These are phyloP conservation scores for Atherinosoma microstoma DNA, from an alignment of 2,797 vertebrate species.

Conservation along the genomic window DNA sequence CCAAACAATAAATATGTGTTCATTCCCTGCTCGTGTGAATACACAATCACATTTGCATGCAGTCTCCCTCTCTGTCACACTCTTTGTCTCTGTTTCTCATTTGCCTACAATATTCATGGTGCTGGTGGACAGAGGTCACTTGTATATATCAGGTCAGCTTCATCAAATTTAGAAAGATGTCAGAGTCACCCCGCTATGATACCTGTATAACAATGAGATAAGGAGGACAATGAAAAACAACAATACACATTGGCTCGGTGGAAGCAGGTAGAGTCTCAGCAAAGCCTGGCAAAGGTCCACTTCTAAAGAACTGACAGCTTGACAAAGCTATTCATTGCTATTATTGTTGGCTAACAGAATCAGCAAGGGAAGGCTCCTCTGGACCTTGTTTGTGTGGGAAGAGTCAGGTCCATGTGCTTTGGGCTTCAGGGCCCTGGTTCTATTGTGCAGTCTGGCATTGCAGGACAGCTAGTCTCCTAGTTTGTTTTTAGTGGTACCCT, in stretches of 20 bases:
- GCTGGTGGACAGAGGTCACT: slow-evolving; percentile 57
- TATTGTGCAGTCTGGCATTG: slow-evolving; percentile 60
- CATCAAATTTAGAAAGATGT: slow-evolving; percentile 65
- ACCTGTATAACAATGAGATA: slow-evolving; percentile 64
- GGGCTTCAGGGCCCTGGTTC: slow-evolving; percentile 45
- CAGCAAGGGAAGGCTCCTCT: slow-evolving; percentile 43
- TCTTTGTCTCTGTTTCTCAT: slow-evolving; percentile 30
- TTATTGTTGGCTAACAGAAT: slow-evolving; percentile 59
- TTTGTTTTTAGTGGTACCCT: slow-evolving; percentile 23
- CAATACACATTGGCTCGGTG: slow-evolving; percentile 51
- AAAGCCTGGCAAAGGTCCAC: slow-evolving; percentile 65
- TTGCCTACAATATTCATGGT: slow-evolving; percentile 45
- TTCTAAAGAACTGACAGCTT: slow-evolving; percentile 66
- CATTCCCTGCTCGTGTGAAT: slow-evolving; percentile 1
- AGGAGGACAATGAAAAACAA: slow-evolving; percentile 66
- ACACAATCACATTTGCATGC: slow-evolving; percentile 34
- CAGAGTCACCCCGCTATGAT: slow-evolving; percentile 37
- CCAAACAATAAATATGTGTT: slow-evolving; percentile 19
- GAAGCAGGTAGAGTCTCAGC: slow-evolving; percentile 56
- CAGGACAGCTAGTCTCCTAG: slow-evolving; percentile 8
- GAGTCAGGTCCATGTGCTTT: slow-evolving; percentile 47
- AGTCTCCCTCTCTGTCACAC: slow-evolving; percentile 2
- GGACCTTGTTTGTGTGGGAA: slow-evolving; percentile 50
- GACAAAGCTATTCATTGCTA: slow-evolving; percentile 66
- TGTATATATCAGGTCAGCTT: slow-evolving; percentile 67